Conservation (phyloP, 2,797 vertebrate species). For the Tangara arthus region DNA sequence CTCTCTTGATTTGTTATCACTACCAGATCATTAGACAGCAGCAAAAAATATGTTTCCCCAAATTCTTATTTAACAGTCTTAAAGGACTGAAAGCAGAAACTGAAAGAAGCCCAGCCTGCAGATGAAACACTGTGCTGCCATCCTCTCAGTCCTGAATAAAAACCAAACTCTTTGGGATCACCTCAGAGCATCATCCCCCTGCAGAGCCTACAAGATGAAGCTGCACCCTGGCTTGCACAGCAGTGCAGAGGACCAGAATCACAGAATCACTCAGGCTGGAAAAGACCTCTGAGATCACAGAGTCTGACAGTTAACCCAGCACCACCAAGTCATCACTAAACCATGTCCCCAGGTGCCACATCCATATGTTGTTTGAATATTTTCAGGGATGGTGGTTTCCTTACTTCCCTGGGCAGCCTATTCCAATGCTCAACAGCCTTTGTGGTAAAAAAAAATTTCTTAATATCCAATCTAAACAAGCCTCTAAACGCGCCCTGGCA, state of each 20-base stretch:
- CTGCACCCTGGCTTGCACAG: neutral
- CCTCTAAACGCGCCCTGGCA: neutral
- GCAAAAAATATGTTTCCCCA: neutral
- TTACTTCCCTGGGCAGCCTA: neutral
- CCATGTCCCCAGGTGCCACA: too few relatives aligned
- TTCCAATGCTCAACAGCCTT: neutral
- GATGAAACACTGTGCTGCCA: fast-evolving
- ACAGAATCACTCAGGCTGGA: neutral
- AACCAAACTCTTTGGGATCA: neutral
- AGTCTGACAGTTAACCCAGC: neutral
- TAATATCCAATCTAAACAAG: neutral
- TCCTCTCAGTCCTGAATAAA: neutral
- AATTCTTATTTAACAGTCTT: neutral
- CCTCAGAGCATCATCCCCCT: neutral
- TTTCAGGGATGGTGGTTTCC: neutral
- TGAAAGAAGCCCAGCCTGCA: neutral
- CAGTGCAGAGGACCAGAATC: neutral
- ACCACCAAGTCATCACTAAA: neutral
- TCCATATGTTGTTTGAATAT: fast-evolving
- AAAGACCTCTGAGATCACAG: neutral
- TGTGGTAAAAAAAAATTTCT: neutral
- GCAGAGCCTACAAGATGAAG: neutral
- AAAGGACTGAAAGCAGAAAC: neutral
- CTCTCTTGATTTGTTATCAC: neutral
- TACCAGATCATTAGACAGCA: neutral